A percentile compares a stretch with the other conserved stretches of the same genome.
phyloP scores from a whole-genome alignment of 2,888 invertebrate species.

The Chymomyza caudatula region DNA sequence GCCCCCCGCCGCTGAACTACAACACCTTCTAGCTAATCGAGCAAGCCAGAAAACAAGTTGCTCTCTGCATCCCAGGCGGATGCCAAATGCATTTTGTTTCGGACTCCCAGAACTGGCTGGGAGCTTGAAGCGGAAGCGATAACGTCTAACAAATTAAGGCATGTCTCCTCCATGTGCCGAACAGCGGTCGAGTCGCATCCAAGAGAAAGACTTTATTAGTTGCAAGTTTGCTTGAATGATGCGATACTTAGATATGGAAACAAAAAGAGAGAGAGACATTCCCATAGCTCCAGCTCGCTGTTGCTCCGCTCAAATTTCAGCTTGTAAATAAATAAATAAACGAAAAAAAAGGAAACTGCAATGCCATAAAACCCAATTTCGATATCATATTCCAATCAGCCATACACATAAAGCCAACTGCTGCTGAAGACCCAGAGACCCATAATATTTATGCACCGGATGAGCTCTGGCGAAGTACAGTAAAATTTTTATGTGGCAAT shows the following conservation, averaged over 20 bases:
- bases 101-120: constrained; percentile 33
- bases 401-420: constrained; percentile 77
- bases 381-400: constrained; percentile 78
- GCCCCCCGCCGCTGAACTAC: background rate
- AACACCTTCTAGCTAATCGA: background rate
- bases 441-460: constrained; percentile 29
- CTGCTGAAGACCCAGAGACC: constrained; percentile 58
- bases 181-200: constrained; percentile 9
- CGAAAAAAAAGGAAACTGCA: constrained; percentile 41
- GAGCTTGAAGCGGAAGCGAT: constrained; percentile 59
- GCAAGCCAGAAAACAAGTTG: constrained; percentile 29
- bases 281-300: background rate
- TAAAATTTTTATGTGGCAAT: constrained; percentile 29
- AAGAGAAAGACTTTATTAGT: constrained; percentile 58
- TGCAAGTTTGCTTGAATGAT: background rate
- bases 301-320: constrained; percentile 36
- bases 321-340: constrained; percentile 52
- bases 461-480: background rate
- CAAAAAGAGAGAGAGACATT: constrained; percentile 12
- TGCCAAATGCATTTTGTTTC: constrained; percentile 52
- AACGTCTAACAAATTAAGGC: constrained; percentile 72
- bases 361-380: constrained; percentile 59
- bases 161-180: constrained; percentile 45
- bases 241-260: background rate
- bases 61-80: constrained; percentile 16